phyloP scores from a whole-genome alignment of 2,113 vertebrate species.

The Zootoca vivipara region DNA sequence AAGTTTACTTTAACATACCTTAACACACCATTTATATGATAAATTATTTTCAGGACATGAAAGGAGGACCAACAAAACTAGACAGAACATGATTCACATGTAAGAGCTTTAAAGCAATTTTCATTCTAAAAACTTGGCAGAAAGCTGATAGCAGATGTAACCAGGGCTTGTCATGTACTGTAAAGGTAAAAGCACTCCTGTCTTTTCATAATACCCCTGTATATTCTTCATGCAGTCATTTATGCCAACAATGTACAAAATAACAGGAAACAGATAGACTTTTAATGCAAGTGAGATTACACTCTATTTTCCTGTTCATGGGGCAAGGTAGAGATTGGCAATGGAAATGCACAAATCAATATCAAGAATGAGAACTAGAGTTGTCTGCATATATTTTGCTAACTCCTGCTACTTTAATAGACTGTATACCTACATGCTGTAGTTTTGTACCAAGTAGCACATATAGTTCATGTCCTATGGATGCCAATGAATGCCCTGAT shows the following conservation, averaged over 20 bases:
- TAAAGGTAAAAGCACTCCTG: not conserved
- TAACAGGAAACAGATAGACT: not conserved
- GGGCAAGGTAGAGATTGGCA: not conserved
- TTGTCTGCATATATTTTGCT: not conserved
- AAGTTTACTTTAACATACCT: constrained; percentile 43
- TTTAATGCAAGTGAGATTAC: not conserved
- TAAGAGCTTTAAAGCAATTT: constrained; percentile 20
- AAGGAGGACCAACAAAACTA: constrained; percentile 20
- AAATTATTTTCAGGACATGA: constrained; percentile 12
- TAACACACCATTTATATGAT: constrained; percentile 43
- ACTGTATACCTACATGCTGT: not conserved
- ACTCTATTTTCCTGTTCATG: not conserved
- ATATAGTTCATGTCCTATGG: not conserved
- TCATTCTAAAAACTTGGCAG: not conserved
- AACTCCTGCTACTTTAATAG: not conserved
- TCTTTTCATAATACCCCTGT: not conserved
- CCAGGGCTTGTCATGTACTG: not conserved
- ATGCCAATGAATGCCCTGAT: not conserved
- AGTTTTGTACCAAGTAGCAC: not conserved
- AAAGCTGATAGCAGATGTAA: not conserved
- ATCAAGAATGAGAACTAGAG: not conserved
- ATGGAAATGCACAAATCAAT: not conserved
- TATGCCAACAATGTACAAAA: not conserved
- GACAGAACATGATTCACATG: constrained; percentile 26
- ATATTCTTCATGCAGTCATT: not conserved